These are phyloP conservation scores for Phyllopteryx taeniolatus DNA, from an alignment of 2,113 vertebrate genomes.

Conservation along the genomic window DNA sequence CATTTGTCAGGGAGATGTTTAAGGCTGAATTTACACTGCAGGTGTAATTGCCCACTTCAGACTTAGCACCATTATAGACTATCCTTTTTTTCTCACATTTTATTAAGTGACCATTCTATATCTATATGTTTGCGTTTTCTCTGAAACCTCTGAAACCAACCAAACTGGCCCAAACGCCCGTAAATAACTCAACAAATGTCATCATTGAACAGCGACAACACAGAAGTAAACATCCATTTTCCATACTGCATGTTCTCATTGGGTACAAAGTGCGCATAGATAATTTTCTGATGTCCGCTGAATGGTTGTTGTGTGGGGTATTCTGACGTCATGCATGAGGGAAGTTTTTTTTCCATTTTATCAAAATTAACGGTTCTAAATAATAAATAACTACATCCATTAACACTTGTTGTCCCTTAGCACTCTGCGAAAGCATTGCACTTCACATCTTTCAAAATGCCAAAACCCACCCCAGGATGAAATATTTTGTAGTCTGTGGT, in stretches of 20 bases:
- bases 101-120: background rate
- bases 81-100: background rate
- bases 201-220: background rate
- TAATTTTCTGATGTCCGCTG: background rate
- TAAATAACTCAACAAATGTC: background rate
- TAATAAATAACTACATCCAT: background rate
- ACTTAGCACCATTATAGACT: background rate
- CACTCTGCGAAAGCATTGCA: background rate
- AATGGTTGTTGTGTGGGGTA: background rate
- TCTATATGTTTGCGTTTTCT: too few relatives aligned
- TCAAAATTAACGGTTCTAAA: background rate
- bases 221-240: too few relatives aligned
- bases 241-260: too few relatives aligned
- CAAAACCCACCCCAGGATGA: background rate
- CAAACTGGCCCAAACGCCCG: too few relatives aligned
- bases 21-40: background rate
- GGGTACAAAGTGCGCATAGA: background rate
- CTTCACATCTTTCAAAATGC: background rate
- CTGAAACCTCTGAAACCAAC: too few relatives aligned
- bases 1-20: background rate
- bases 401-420: background rate
- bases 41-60: background rate
- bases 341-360: background rate
- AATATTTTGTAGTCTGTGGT: conserved; percentile 4
- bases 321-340: background rate